phyloP scores from a whole-genome alignment of 2,888 invertebrate genomes.

The Blera fallax region DNA sequence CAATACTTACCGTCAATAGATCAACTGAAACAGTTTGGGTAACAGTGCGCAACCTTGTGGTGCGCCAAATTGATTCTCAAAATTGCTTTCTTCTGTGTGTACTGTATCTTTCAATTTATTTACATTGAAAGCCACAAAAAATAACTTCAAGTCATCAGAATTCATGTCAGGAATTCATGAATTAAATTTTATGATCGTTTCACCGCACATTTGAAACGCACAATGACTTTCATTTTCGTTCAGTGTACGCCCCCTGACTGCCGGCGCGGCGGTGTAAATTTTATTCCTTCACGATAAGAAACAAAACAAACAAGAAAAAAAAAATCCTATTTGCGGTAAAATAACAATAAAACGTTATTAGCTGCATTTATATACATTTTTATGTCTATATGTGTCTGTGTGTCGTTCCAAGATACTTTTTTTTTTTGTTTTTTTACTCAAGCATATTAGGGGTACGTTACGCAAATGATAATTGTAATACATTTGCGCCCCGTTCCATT shows the following conservation, averaged over 20 bases:
- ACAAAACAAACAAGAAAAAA: neutral
- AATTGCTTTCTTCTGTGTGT: neutral
- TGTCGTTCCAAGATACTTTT: neutral
- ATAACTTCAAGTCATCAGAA: neutral
- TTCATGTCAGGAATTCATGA: neutral
- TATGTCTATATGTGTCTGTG: slow-evolving; percentile 30
- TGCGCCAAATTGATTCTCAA: neutral
- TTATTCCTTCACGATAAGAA: neutral
- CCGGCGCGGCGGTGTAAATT: neutral
- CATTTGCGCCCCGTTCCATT: neutral
- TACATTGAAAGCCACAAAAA: neutral
- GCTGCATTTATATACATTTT: slow-evolving; percentile 55
- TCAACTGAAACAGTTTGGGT: neutral
- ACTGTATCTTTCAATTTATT: neutral
- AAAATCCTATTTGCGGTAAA: slow-evolving; percentile 48
- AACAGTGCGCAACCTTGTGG: neutral
- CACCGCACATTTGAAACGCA: neutral
- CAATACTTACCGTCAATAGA: neutral
- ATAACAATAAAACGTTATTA: slow-evolving; percentile 61
- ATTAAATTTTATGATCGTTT: slow-evolving; percentile 9
- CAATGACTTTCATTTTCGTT: neutral
- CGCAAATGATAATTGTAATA: slow-evolving; percentile 28
- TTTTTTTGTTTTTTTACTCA: neutral
- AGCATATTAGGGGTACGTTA: neutral
- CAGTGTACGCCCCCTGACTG: neutral